These are phyloP conservation scores for Fragum fragum DNA, from an alignment of 2,888 invertebrate species.

Conservation along the genomic window DNA sequence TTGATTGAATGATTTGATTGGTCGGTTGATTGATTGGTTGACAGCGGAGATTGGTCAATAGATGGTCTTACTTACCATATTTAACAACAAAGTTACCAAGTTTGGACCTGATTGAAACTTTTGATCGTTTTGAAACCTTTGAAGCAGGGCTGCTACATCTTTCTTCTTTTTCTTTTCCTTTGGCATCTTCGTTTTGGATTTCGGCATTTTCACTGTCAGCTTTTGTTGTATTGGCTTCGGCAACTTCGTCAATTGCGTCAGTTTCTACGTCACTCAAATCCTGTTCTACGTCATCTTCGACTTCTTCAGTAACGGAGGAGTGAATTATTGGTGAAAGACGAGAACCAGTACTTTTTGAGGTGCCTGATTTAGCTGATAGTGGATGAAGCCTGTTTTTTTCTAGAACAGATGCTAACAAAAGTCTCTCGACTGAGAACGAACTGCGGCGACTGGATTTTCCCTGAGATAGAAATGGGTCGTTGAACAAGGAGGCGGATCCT, in stretches of 20 bases:
- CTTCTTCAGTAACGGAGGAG: slow-evolving; percentile 32
- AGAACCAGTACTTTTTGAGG: slow-evolving; percentile 47
- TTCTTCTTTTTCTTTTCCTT: background rate
- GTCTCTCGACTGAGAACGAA: slow-evolving; percentile 32
- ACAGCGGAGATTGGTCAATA: too few relatives aligned
- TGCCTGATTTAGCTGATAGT: slow-evolving; percentile 47
- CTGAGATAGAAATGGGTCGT: slow-evolving; percentile 51
- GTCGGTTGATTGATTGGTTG: too few relatives aligned
- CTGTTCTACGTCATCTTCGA: slow-evolving; percentile 21
- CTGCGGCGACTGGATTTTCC: slow-evolving; percentile 24
- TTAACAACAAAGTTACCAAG: slow-evolving; percentile 61
- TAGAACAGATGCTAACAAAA: slow-evolving; percentile 13
- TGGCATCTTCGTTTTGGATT: background rate
- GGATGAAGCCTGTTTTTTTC: slow-evolving; percentile 21
- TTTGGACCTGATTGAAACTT: slow-evolving; percentile 37
- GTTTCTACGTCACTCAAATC: slow-evolving; percentile 29
- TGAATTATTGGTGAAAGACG: slow-evolving; percentile 33
- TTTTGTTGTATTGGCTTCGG: slow-evolving; percentile 10
- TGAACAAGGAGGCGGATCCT: slow-evolving; percentile 53
- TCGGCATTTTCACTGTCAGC: background rate
- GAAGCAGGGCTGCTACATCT: slow-evolving; percentile 31
- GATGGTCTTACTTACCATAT: slow-evolving; percentile 64
- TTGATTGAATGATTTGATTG: too few relatives aligned
- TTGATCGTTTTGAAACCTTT: slow-evolving; percentile 26
- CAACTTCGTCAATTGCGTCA: slow-evolving; percentile 28